Evolutionary conservation across 2,888 invertebrate genomes (phyloP), one percentile per base, ranked within the genome.

Genomic region (Syrphus vitripennis): DNA sequence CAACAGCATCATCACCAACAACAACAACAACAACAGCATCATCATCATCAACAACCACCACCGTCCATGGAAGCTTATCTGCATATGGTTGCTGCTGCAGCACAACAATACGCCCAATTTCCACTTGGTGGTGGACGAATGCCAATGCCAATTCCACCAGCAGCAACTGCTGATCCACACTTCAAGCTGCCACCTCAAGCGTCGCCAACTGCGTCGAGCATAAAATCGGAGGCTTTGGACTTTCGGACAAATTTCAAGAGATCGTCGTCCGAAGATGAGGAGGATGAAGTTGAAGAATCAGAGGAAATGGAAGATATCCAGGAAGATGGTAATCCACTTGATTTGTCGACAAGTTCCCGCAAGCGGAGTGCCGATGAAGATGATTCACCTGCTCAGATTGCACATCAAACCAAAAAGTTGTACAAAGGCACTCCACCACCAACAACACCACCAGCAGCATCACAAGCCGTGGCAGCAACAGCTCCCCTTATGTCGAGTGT

Each of bases 1-100:
- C 94, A 42, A 92, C 93, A 40, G 93, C 93, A 50, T 93, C 94
- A 79, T 93, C 94, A 45, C 93, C 95, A 31, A 91, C 96, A 90
- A 95, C 96, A 83, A 94, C 95, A 91, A 72, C 89, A 90, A 57
- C 80, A 79, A 0, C 78, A 77, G 0, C 83, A 83, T 0, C 80
- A 80, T 4, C 84, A 84, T 24, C 81, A 81, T 31, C 89, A 88
- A 19, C 90, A 89, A 34, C 96, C 96, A 91, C 95, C 96, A 24
- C 96, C 96, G 57, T 96, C 96, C 4, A 96, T 97, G 93, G 96
- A 96, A 82, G 97, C 96, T n/a, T 96, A 96, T 91, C 94, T 96
- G 79, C 95, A 95, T 81, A 91, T 91, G 92, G 95, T 95, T 4
- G 95, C 95, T 19, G 95, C 95, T 6, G 95, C 95, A 2, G 95